Evolutionary conservation across 2,888 invertebrate species (phyloP).

Genomic region (Drosophila nigricruria): DNA sequence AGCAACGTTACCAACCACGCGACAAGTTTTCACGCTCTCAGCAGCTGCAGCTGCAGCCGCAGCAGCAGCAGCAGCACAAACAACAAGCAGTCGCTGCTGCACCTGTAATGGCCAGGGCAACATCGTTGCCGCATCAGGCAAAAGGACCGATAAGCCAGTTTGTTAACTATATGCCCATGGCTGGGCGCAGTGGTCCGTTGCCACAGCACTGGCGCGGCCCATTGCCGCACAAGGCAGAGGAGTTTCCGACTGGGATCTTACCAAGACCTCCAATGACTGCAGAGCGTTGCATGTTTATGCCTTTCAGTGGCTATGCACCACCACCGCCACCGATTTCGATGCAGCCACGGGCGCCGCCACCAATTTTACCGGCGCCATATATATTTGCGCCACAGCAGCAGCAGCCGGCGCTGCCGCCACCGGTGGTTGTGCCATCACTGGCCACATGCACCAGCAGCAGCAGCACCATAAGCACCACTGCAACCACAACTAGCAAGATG

Average conservation of each 20-base stretch:
- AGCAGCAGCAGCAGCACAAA: not conserved
- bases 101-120: constrained; percentile 1
- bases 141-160: constrained; percentile 13
- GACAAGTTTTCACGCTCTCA: constrained; percentile 6
- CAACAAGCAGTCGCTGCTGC: not conserved
- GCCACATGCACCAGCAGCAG: constrained; percentile 1
- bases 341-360: constrained; percentile 15
- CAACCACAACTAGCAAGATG: not conserved
- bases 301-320: constrained; percentile 40
- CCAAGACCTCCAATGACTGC: constrained; percentile 44
- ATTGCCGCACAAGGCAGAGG: constrained; percentile 37
- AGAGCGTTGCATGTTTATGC: constrained; percentile 71
- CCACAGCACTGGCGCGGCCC: constrained; percentile 39
- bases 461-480: constrained; percentile 1
- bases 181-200: constrained; percentile 23
- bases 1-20: constrained; percentile 22
- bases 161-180: constrained; percentile 51
- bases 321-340: constrained; percentile 21
- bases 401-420: constrained; percentile 15
- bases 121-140: not conserved
- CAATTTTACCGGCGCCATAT: constrained; percentile 24
- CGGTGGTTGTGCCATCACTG: not conserved
- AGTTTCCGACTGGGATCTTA: constrained; percentile 20
- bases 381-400: constrained; percentile 32
- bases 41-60: constrained; percentile 1